phyloP scores from a whole-genome alignment of 1,140 invertebrate genomes.

The Lethrus apterus region DNA sequence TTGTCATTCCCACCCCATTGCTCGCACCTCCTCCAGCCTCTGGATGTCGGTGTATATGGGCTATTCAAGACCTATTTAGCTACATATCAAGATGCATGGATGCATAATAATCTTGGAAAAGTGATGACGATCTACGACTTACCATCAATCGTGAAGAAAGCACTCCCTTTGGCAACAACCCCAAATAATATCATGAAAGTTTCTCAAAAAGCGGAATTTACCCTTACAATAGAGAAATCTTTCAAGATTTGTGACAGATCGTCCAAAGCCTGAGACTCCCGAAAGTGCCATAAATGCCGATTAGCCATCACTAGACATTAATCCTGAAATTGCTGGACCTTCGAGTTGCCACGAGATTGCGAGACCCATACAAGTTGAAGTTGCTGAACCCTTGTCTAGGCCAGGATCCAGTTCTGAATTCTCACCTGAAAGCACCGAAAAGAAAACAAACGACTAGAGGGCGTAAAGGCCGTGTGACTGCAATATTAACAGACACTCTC shows the following conservation, averaged over 20 bases:
- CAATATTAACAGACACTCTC: neutral
- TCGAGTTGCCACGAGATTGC: neutral
- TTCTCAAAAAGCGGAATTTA: slow-evolving; percentile 40
- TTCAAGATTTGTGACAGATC: slow-evolving; percentile 26
- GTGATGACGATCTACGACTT: slow-evolving; percentile 45
- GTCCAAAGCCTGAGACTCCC: neutral
- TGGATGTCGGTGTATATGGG: slow-evolving; percentile 25
- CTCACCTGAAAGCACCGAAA: neutral
- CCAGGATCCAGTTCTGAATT: neutral
- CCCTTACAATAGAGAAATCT: slow-evolving; percentile 35
- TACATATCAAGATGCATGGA: slow-evolving; percentile 36
- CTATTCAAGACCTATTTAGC: slow-evolving; percentile 39
- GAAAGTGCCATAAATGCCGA: neutral
- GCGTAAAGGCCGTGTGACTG: neutral
- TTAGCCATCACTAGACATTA: too few relatives aligned
- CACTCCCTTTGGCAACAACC: slow-evolving; percentile 38
- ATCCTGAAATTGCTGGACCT: too few relatives aligned
- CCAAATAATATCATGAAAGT: slow-evolving; percentile 41
- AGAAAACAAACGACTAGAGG: neutral
- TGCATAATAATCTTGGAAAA: slow-evolving; percentile 41
- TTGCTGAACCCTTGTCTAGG: neutral
- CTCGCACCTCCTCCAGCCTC: slow-evolving; percentile 31
- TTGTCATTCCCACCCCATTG: slow-evolving; percentile 35
- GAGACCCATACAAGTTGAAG: neutral
- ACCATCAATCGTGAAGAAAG: slow-evolving; percentile 35